Conservation (phyloP, 2,888 invertebrate genomes). For the Phlogophora meticulosa region DNA sequence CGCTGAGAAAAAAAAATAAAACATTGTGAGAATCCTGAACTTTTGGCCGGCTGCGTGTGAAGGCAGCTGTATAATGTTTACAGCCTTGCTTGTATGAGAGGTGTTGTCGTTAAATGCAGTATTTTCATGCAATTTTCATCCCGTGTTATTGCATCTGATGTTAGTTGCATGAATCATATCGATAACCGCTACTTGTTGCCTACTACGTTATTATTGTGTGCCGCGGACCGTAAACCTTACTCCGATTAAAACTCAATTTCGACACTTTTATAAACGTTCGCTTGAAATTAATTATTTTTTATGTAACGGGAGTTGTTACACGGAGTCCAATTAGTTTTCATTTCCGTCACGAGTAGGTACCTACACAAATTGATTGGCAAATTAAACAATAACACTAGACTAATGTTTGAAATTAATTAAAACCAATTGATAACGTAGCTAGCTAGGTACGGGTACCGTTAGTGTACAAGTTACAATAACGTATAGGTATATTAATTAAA, state of each 20-base stretch:
- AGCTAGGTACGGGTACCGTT: background rate
- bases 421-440: conserved; percentile 13
- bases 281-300: conserved; percentile 29
- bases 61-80: background rate
- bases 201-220: conserved; percentile 24
- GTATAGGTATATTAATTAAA: background rate
- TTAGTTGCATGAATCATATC: conserved; percentile 5
- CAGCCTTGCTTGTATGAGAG: no score
- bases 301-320: conserved; percentile 32
- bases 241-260: conserved; percentile 48
- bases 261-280: conserved; percentile 12
- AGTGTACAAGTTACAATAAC: background rate
- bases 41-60: background rate
- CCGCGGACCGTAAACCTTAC: conserved; percentile 24
- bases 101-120: background rate
- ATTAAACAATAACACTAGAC: conserved; percentile 45
- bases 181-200: conserved; percentile 26
- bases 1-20: no score
- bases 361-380: conserved; percentile 47
- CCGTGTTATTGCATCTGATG: background rate
- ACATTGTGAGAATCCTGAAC: background rate
- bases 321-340: conserved; percentile 34
- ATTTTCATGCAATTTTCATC: background rate
- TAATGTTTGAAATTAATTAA: conserved; percentile 51
- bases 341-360: conserved; percentile 1